phyloP scores from a whole-genome alignment of 2,113 vertebrate species.

The Mus spicilegus region DNA sequence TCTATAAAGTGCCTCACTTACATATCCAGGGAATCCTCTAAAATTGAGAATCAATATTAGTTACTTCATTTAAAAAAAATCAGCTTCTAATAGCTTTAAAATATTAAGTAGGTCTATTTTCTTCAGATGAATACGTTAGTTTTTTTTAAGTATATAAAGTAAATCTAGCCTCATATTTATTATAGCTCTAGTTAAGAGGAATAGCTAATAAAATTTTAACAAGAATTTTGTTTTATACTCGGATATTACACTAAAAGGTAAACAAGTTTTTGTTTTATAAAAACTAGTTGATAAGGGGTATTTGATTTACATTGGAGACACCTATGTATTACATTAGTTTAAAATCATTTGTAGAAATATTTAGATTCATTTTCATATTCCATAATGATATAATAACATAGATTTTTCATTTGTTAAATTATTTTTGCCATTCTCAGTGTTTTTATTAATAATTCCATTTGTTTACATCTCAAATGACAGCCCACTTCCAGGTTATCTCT shows the following conservation, averaged over 20 bases:
- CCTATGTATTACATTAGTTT: not conserved
- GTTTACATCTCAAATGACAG: too few relatives aligned
- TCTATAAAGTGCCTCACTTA: not conserved
- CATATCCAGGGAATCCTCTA: not conserved
- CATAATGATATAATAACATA: not conserved
- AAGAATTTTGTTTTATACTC: not conserved
- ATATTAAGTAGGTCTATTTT: not conserved
- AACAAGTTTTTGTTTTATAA: not conserved
- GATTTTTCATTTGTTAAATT: not conserved
- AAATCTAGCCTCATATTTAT: not conserved
- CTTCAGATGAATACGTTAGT: not conserved
- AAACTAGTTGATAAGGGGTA: not conserved
- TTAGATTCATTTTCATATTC: not conserved
- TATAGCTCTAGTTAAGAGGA: not conserved
- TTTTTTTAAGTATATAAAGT: not conserved
- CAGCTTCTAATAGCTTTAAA: not conserved
- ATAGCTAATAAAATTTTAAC: not conserved
- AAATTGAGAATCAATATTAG: not conserved
- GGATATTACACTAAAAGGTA: not conserved
- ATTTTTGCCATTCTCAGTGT: too few relatives aligned
- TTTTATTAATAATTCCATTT: too few relatives aligned
- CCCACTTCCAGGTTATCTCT: too few relatives aligned
- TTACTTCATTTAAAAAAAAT: not conserved
- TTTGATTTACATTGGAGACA: not conserved
- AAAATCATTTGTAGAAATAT: not conserved